Base-by-base conservation (phyloP, 2,113 vertebrate species). In the Nerophis ophidion region DNA sequence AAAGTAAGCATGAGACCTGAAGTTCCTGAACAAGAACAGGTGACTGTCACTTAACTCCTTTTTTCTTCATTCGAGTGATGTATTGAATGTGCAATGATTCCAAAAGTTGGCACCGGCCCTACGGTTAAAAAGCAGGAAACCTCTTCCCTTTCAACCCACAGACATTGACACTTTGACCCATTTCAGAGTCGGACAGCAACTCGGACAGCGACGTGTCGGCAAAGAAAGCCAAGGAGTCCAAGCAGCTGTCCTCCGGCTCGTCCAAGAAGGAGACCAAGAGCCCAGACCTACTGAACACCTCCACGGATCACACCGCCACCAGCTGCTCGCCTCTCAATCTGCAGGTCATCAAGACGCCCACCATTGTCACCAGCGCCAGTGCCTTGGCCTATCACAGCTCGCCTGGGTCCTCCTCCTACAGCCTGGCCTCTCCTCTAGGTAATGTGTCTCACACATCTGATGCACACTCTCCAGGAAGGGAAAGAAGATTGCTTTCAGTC, bases 131-230 rank as follows among this genome's bases (percentile, higher is more conserved):
- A 26, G 26, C 26, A 26, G 26, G 26, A 12, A 44, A 44, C 40
- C 40, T 5, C 26, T 26, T 26, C 10, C 40, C 40, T 12, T 11
- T 7, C 12, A 44, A 44, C 10, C 40, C 10, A 44, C 10, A 11
- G 6, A 48, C 44, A 65, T 45, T 62, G 26, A 50, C 2, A n/a
- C 40, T 50, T 58, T 56, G 34, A 52, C 46, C 3, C 16, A 14
- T 60, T 69, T 72, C 84, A 99, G 97, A 99, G 80, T 97, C 96
- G 36, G 96, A 97, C 86, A 99, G 91, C 86, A 98, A 97, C 90
- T 96, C 94, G 48, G 96, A 98, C 73, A 97, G 95, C 53, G 95
- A 97, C 82, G 91, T 92, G 63, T 95, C 95, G 64, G 93, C 93
- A 72, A 93, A 94, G 76, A 84, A 85, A 67, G 69, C 69, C 90